These are phyloP conservation scores for Hipposideros larvatus DNA, from an alignment of 2,797 vertebrate species.

Conservation along the genomic window DNA sequence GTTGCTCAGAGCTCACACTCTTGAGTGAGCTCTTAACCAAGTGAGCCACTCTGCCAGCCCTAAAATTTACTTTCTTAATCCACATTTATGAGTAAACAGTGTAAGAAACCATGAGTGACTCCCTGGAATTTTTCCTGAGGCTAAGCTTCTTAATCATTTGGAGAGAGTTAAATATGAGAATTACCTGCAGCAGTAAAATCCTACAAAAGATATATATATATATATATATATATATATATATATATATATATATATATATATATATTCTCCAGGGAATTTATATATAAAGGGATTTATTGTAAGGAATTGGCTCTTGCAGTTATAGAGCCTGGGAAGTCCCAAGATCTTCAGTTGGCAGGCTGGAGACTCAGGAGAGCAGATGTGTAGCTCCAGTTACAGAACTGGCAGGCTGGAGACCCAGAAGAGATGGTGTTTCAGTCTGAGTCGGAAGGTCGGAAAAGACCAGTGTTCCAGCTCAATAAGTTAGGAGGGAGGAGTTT, in stretches of 20 bases:
- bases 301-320: not conserved
- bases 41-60: too few species aligned
- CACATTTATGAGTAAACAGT: conserved; percentile 17
- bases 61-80: conserved; percentile 30
- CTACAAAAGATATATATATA: not conserved
- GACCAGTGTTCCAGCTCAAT: not conserved
- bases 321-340: not conserved
- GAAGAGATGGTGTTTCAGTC: not conserved
- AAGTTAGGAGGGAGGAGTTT: not conserved
- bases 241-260: too few species aligned
- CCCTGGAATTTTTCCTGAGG: not conserved
- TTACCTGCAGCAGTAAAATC: not conserved
- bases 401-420: not conserved
- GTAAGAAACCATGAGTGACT: not conserved
- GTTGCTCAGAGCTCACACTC: too few species aligned
- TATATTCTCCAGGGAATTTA: too few species aligned
- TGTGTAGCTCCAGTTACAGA: not conserved
- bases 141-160: not conserved
- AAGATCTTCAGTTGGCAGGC: not conserved
- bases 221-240: too few species aligned
- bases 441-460: not conserved
- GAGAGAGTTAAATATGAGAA: not conserved
- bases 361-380: not conserved
- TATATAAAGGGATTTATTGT: not conserved
- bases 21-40: too few species aligned